Base-by-base conservation (phyloP, 2,113 vertebrate species). In the Willisornis vidua region DNA sequence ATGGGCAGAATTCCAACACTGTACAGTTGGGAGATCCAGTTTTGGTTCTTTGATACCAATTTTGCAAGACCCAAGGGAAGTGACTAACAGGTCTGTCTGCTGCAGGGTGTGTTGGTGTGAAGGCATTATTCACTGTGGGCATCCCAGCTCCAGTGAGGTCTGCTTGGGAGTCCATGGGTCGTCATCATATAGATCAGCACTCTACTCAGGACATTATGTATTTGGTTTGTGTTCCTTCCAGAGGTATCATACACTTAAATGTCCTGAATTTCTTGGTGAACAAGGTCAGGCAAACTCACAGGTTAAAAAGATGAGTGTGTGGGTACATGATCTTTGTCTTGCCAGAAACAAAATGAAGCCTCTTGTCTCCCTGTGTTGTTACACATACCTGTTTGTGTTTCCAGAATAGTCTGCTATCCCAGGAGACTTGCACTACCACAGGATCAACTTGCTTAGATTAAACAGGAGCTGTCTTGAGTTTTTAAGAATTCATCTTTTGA, bases 91-190 rank as follows among this genome's bases (percentile, higher is more conserved):
- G 68, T 65, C 20, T 48, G 29, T 33, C n/a, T 72, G 65, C 70
- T 57, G n/a, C 46, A 49, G 65, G 41, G 22, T 24, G 28, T 0
- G 0, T 31, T 51, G 55, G 6, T 66, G 13, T n/a, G n/a, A n/a
- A 55, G 74, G 23, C n/a, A 19, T 49, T 49, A 35, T 43, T 75
- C 48, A 13, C 48, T 65, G 43, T 17, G 43, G 29, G 17, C n/a
- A n/a, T 20, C n/a, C 28, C 52, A 58, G 46, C 17, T 23, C 37
- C 22, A 19, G 6, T 51, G 28, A 66, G 35, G 46, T 41, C 61
- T 59, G 22, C 70, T 39, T 78, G 61, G 37, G 59, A 55, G 24
- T 54, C 19, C 3, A 0, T 19, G 45, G 25, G 39, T 73, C 0
- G 0, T 43, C 45, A 6, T 23, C 6, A 1, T 37, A 39, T 45